Percentiles rank a stretch among this genome's conserved stretches.
Conservation (phyloP, 2,113 vertebrate species). For the Tricholaema leucomelas region DNA sequence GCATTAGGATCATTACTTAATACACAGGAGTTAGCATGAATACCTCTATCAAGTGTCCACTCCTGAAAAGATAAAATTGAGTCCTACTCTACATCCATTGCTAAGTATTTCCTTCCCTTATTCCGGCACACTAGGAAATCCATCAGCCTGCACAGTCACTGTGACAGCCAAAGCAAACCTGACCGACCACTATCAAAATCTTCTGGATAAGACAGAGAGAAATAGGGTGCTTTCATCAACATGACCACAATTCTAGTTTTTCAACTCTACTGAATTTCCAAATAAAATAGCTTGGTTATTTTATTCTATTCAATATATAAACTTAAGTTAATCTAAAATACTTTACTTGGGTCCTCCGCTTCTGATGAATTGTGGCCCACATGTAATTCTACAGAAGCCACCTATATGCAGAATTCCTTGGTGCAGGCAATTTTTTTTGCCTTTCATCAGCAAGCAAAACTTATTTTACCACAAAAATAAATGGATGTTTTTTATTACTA, state of each 20-base stretch:
- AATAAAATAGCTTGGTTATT: background rate
- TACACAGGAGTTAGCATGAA: background rate
- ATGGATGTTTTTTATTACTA: background rate
- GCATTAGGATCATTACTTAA: background rate
- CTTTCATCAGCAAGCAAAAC: background rate
- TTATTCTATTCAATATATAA: background rate
- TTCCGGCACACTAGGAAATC: background rate
- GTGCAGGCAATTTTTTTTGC: background rate
- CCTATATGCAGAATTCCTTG: background rate
- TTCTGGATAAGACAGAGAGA: background rate
- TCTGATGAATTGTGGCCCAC: fast-evolving
- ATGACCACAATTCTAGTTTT: background rate
- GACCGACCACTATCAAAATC: background rate
- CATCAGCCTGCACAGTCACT: background rate
- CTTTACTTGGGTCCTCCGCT: background rate
- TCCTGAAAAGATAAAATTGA: background rate
- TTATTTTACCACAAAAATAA: background rate
- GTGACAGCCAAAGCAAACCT: background rate
- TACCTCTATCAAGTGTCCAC: background rate
- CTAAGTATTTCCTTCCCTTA: background rate
- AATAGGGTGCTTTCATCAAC: background rate
- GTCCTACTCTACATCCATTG: background rate
- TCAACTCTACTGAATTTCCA: background rate
- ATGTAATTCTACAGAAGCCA: background rate
- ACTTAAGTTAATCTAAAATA: background rate